phyloP scores from a whole-genome alignment of 2,888 invertebrate species.

The Trileptium ribeirensis region DNA sequence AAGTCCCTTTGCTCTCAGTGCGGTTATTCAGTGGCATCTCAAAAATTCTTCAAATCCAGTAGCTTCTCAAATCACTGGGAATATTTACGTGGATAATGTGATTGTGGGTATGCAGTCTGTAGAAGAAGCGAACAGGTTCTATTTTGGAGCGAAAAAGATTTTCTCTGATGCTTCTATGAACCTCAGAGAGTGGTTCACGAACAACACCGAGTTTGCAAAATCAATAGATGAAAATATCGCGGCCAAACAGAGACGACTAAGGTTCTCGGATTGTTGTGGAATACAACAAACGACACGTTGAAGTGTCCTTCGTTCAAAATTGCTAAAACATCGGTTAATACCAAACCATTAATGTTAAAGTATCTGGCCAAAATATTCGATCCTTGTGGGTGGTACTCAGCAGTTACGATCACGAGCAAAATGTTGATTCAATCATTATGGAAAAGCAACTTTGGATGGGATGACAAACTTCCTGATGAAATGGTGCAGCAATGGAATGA shows the following conservation, averaged over 20 bases:
- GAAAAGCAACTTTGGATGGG: not conserved
- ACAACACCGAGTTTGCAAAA: not conserved
- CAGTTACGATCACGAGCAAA: not conserved
- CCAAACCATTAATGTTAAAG: not conserved
- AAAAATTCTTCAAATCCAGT: not conserved
- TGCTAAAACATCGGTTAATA: not conserved
- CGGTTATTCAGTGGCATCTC: slow-evolving; percentile 27
- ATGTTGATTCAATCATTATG: slow-evolving; percentile 2
- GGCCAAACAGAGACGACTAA: not conserved
- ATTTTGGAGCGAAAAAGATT: not conserved
- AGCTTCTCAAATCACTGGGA: not conserved
- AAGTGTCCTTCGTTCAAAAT: not conserved
- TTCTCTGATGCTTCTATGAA: not conserved
- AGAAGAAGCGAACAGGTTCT: not conserved
- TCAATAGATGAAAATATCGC: not conserved
- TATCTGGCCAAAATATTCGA: not conserved
- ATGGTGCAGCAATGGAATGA: not conserved
- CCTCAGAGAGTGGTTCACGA: slow-evolving; percentile 1
- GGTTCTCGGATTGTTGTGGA: not conserved
- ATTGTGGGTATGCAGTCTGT: not conserved
- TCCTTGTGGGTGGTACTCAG: not conserved
- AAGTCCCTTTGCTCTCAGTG: slow-evolving; percentile 32
- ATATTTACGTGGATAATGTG: slow-evolving; percentile 8
- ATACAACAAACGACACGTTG: not conserved
- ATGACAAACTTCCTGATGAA: not conserved